These are phyloP conservation scores for Linyphia triangularis DNA, from an alignment of 2,888 invertebrate genomes.

Conservation along the genomic window DNA sequence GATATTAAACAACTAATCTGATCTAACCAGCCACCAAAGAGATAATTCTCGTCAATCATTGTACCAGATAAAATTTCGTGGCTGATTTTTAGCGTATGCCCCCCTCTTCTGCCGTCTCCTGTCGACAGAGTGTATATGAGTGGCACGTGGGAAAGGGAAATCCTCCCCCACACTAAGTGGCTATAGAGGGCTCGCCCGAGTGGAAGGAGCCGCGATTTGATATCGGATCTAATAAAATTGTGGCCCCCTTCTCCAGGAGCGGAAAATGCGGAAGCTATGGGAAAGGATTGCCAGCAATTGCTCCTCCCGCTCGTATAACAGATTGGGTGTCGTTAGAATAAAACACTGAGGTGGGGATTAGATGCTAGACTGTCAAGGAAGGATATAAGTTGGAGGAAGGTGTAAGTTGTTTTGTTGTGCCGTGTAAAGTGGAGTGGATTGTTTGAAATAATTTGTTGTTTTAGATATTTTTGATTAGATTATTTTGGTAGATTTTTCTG, in stretches of 20 bases:
- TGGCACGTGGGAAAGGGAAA: constrained; percentile 40
- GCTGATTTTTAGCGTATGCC: constrained; percentile 5
- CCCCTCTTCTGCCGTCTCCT: constrained; percentile 5
- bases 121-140: constrained; percentile 48
- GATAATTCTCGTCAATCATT: neutral
- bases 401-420: too few species aligned
- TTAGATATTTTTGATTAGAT: too few species aligned
- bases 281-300: constrained; percentile 33
- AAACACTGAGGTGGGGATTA: neutral
- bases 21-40: neutral
- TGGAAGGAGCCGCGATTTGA: constrained; percentile 50
- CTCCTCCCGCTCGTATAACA: neutral
- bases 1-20: too few species aligned
- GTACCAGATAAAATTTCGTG: neutral
- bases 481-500: too few species aligned
- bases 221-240: constrained; percentile 70
- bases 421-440: too few species aligned
- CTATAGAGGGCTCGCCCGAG: constrained; percentile 36
- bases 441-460: too few species aligned
- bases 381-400: too few species aligned
- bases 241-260: constrained; percentile 21
- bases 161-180: constrained; percentile 37
- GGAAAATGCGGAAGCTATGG: constrained; percentile 49
- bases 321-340: neutral
- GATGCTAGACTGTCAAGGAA: neutral